phyloP scores from a whole-genome alignment of 1,140 invertebrate species.

The Trichomalopsis sarcophagae region DNA sequence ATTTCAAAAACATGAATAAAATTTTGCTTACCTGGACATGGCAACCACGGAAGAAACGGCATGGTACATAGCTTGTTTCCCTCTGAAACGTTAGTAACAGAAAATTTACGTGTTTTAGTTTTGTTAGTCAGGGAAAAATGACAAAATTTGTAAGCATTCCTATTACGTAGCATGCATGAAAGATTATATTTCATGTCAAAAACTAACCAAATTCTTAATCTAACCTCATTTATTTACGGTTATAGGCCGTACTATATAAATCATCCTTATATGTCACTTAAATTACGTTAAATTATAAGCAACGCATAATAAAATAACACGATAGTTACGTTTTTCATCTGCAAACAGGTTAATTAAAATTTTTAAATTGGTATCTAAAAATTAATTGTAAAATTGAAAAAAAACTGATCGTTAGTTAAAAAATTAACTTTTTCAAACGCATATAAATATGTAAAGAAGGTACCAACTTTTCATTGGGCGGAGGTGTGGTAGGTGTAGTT shows the following conservation, averaged over 20 bases:
- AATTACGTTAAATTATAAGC: too few relatives aligned
- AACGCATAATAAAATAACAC: too few relatives aligned
- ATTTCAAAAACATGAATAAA: background rate
- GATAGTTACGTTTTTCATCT: too few relatives aligned
- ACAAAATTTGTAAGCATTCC: background rate
- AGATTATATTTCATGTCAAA: too few relatives aligned
- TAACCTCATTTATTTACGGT: too few relatives aligned
- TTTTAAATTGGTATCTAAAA: background rate
- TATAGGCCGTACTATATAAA: too few relatives aligned
- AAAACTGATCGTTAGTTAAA: too few relatives aligned
- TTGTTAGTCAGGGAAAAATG: background rate
- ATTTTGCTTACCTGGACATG: conserved; percentile 85
- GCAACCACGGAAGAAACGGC: conserved; percentile 92
- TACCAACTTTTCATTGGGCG: conserved; percentile 77
- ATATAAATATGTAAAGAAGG: conserved; percentile 48
- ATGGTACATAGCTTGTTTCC: conserved; percentile 85
- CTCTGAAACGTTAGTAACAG: conserved; percentile 75
- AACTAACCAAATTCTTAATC: too few relatives aligned
- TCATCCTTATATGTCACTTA: too few relatives aligned
- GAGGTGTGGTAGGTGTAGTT: conserved; percentile 78
- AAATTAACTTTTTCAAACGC: background rate
- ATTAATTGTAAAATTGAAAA: background rate
- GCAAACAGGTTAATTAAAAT: too few relatives aligned
- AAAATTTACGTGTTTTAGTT: background rate
- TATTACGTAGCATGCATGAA: too few relatives aligned